Base-by-base conservation (phyloP, 2,888 invertebrate genomes). In the Helicoverpa assulta region DNA sequence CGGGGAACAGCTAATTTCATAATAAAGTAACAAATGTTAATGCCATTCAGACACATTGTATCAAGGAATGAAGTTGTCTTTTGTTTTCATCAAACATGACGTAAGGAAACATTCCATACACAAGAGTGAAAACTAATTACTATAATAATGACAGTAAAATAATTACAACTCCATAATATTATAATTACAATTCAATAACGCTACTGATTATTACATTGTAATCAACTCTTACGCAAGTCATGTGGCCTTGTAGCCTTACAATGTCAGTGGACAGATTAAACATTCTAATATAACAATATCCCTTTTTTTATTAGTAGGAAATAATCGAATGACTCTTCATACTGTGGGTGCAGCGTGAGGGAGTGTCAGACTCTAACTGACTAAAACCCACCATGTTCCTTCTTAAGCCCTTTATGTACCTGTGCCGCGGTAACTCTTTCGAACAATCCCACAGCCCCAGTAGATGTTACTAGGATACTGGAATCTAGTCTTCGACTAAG, bases 141-240 rank as follows among this genome's bases (percentile, higher is more conserved):
- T 26, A 77, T 54, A 40, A 26, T 26, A 26, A 71, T 51, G 52
- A 43, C 40, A 43, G 5, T 16, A 16, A 5, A 51, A 40, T 47
- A 52, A 76, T 66, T 14, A 57, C 71, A 47, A 26, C 21, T 40
- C 33, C 10, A 59, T 21, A 53, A 14, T 26, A 51, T 52, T 54
- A 56, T 68, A 76, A 76, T 78, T 63, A 63, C 55, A 69, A 54
- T 68, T 26, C 53, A 55, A 79, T 76, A 76, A 55, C 43, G 71
- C 65, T 65, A 43, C 51, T 70, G 58, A 75, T 79, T 40, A 40
- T 40, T 62, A 65, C 75, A 66, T 29, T 68, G 64, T 71, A 61
- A 78, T 76, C 64, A 71, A 72, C 51, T 72, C 58, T n/a, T 56
- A 66, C 66, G 57, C 63, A 55, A 16, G 64, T 50, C 70, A 52